Evolutionary conservation across 2,797 vertebrate species (phyloP), one percentile per base, ranked within the genome.

Genomic region (Gymnoscopelus microlampas): DNA sequence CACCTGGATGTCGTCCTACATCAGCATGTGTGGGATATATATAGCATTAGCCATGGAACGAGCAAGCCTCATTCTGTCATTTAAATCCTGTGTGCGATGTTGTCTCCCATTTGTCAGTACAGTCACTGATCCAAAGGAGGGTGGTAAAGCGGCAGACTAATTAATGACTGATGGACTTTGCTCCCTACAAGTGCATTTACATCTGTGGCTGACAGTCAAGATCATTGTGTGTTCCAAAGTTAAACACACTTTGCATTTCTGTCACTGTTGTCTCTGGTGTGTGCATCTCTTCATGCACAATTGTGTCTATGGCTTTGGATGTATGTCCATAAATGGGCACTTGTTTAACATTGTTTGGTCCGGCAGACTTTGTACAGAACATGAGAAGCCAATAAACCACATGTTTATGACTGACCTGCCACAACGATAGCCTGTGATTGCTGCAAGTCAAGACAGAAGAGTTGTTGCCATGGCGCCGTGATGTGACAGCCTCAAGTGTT

Each of bases 31-130:
- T 47, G 19, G 39, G 50, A 63, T 80, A 80, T 71, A 67, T 53
- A 60, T 83, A 76, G 39, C 39, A 10, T 44, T 79, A 85, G 70
- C 74, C 44, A 15, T 58, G 49, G 29, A 63, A 66, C 24, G 19
- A 68, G 71, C 56, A 80, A 87, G 75, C 74, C 76, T 81, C 73
- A 82, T 83, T 88, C 79, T 86, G 79, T 85, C 79, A 83, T 83
- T 82, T 78, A 73, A 76, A 73, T 79, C 76, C 47, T 50, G 54
- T 39, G 2, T 70, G 50, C 67, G 56, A 71, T 71, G 58, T 82
- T 74, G 71, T 71, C 71, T 75, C 63, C 23, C 53, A 44, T 81
- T 84, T 82, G 67, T 81, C 26, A 78, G 60, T 60, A 14, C 72
- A 63, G 68, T 66, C 69, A 75, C 70, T 29, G 80, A 80, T 79